Base-by-base conservation (phyloP, 1,140 invertebrate genomes). In the Dolichoris vasculosae region DNA sequence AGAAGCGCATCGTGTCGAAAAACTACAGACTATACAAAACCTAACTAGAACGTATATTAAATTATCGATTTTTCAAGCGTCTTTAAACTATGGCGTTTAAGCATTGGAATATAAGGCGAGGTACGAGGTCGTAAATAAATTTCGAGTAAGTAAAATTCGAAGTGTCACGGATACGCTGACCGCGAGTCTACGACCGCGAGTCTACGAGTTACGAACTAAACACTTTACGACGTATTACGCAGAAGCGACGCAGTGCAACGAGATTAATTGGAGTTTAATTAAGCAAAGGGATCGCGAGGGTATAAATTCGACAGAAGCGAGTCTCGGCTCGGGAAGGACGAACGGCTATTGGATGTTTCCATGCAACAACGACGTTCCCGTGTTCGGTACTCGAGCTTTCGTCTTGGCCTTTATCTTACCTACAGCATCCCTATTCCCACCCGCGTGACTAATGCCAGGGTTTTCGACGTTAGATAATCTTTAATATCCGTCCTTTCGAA, bases 191-290 rank as follows among this genome's bases (percentile, higher is more conserved):
- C 48, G 15, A 15, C 15, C 15, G 15, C 20, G 20, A 51, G 2
- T 11, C 48, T 17, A 51, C 48, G 15, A 15, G 48, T 15, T 51
- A 51, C 43, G 43, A 46, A 46, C 43, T 6, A 13, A 46, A 46
- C 43, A 46, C 43, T 13, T 46, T 46, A 13, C 43, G 43, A 46
- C 4, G 63, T n/a, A 30, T 64, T 8, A 20, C 63, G 63, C 63
- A 6, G 26, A 32, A 30, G 30, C 26, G 8, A 23, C 26, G 30
- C 6, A 32, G 13, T 32, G 8, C 63, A 32, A 17, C 15, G 4
- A 20, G 23, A 26, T 38, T 43, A 73, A 73, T 73, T 73, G 71
- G 40, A 73, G 46, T 73, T 73, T 73, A 43, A 73, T 73, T 11
- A 73, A 46, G 38, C n/a, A 71, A 17, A 71, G 71, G 32, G 23